phyloP scores from a whole-genome alignment of 2,888 invertebrate species.

The Beris chalybata region DNA sequence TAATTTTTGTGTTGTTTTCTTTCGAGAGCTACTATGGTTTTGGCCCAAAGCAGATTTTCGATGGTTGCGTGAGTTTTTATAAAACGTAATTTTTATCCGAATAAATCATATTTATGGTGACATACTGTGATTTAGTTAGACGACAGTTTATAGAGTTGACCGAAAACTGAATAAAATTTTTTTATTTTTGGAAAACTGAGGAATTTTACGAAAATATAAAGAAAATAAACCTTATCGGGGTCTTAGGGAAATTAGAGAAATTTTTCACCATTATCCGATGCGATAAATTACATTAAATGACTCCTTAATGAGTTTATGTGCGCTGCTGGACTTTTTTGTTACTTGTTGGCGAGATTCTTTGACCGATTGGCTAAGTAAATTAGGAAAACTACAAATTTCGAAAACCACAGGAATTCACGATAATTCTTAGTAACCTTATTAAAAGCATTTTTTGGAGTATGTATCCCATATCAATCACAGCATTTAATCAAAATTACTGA shows the following conservation, averaged over 20 bases:
- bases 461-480: no score
- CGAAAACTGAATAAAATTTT: no score
- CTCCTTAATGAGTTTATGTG: slow-evolving; percentile 8
- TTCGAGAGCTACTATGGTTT: not conserved
- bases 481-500: no score
- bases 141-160: slow-evolving; percentile 16
- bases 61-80: slow-evolving; percentile 32
- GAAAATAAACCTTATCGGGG: slow-evolving; percentile 18
- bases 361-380: no score
- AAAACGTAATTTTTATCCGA: slow-evolving; percentile 32
- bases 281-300: slow-evolving; percentile 27
- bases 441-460: no score
- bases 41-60: slow-evolving; percentile 5
- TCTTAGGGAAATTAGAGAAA: slow-evolving; percentile 1
- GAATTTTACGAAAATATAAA: slow-evolving; percentile 2
- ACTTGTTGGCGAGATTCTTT: no score
- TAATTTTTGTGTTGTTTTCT: not conserved
- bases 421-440: no score
- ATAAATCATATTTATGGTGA: slow-evolving; percentile 37
- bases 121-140: slow-evolving; percentile 33
- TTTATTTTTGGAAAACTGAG: no score
- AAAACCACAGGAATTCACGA: no score
- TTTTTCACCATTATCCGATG: slow-evolving; percentile 12
- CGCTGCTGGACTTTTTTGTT: no score
- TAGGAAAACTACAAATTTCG: no score